Percentiles rank a stretch among this genome's conserved stretches.
phyloP scores from a whole-genome alignment of 2,797 vertebrate genomes.

The Mico argentatus region DNA sequence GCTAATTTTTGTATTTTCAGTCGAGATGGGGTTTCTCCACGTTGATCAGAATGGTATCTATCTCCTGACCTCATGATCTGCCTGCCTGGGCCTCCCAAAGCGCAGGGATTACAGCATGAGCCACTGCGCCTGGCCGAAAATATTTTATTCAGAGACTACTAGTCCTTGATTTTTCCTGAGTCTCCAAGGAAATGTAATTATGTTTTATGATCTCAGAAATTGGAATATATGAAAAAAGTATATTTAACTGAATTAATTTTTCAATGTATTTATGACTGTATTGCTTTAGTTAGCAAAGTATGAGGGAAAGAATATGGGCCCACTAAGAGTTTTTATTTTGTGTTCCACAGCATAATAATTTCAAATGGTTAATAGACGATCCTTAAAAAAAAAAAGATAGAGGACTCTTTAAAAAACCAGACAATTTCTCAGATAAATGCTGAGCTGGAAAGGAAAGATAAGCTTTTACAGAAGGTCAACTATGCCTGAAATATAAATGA shows the following conservation, averaged over 20 bases:
- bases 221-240: neutral
- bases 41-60: too few relatives aligned
- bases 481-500: neutral
- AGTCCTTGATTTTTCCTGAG: neutral
- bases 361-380: neutral
- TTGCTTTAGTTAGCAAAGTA: neutral
- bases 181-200: neutral
- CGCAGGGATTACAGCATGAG: too few relatives aligned
- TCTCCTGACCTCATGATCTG: too few relatives aligned
- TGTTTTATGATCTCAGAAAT: neutral
- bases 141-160: neutral
- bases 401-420: neutral
- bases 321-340: neutral
- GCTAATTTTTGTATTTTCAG: too few relatives aligned
- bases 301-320: neutral
- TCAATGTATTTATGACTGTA: neutral
- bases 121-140: neutral
- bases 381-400: neutral
- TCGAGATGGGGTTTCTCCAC: too few relatives aligned
- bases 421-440: neutral
- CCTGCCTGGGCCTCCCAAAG: too few relatives aligned
- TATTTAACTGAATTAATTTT: neutral
- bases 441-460: neutral
- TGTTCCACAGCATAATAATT: neutral
- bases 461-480: neutral